These are phyloP conservation scores for Amphilophus citrinellus DNA, from an alignment of 2,113 vertebrate genomes.

Conservation along the genomic window DNA sequence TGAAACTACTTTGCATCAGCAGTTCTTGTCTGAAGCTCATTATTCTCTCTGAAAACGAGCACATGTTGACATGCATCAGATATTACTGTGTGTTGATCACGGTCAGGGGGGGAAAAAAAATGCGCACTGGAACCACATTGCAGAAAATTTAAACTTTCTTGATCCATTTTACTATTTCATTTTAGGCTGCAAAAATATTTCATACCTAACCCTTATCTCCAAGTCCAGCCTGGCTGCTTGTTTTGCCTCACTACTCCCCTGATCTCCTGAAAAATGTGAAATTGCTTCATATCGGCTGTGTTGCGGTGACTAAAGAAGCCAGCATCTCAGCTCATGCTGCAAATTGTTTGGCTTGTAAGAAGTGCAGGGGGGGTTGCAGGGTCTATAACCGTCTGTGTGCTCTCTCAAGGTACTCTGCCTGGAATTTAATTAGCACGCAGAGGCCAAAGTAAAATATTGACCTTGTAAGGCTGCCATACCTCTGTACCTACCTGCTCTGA, in stretches of 20 bases:
- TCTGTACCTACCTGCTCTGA: constrained; percentile 67
- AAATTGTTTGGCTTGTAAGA: constrained; percentile 66
- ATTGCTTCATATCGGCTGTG: constrained; percentile 3
- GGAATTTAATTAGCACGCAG: constrained; percentile 78
- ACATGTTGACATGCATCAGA: background rate
- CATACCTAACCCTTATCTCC: background rate
- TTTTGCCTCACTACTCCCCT: background rate
- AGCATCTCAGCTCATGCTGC: constrained; percentile 49
- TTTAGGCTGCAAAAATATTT: background rate
- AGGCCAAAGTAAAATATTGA: constrained; percentile 80
- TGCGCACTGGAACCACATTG: background rate
- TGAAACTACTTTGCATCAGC: constrained; percentile 13
- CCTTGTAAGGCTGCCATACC: constrained; percentile 71
- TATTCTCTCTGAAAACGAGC: constrained; percentile 16
- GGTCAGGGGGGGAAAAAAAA: background rate
- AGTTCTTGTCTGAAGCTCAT: constrained; percentile 26
- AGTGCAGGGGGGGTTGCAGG: background rate
- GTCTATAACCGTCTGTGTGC: constrained; percentile 51
- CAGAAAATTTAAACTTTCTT: background rate
- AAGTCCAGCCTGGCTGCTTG: constrained; percentile 1
- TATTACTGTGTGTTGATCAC: background rate
- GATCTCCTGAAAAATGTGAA: constrained; percentile 27
- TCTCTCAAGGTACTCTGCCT: constrained; percentile 54
- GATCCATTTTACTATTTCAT: background rate
- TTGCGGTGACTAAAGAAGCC: constrained; percentile 34